A percentile compares a stretch with the other conserved stretches of the same genome.
Evolutionary conservation across 2,113 vertebrate species (phyloP).

Genomic region (Alethe diademata): DNA sequence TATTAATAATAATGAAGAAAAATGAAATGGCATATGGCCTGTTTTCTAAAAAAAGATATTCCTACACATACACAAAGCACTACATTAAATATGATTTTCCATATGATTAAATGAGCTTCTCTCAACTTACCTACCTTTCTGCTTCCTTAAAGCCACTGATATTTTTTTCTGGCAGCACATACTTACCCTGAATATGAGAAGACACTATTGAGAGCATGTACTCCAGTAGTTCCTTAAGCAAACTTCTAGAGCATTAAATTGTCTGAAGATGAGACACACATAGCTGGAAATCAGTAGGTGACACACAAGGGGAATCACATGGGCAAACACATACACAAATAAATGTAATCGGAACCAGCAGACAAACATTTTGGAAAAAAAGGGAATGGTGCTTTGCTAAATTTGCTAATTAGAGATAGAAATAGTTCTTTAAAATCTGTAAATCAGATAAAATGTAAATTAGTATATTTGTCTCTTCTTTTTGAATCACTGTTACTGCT

Average conservation of each 20-base stretch:
- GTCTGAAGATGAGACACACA: background rate
- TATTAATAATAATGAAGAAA: conserved; percentile 47
- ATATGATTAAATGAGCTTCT: background rate
- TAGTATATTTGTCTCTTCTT: background rate
- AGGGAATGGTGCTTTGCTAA: background rate
- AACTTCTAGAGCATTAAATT: background rate
- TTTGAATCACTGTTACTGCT: background rate
- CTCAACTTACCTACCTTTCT: background rate
- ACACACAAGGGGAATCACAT: background rate
- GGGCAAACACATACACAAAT: background rate
- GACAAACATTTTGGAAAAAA: background rate
- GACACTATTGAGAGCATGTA: background rate
- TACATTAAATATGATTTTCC: background rate
- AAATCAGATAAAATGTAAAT: background rate
- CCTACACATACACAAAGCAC: background rate
- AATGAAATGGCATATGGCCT: background rate
- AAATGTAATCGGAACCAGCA: background rate
- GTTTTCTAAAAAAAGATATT: background rate
- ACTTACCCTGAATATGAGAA: background rate
- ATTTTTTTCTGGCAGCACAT: background rate
- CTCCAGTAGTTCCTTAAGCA: background rate
- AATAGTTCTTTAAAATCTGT: background rate
- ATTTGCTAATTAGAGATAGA: background rate
- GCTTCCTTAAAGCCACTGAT: background rate
- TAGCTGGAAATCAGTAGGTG: background rate